Evolutionary conservation across 2,113 vertebrate species (phyloP).

Genomic region (Collichthys lucidus): DNA sequence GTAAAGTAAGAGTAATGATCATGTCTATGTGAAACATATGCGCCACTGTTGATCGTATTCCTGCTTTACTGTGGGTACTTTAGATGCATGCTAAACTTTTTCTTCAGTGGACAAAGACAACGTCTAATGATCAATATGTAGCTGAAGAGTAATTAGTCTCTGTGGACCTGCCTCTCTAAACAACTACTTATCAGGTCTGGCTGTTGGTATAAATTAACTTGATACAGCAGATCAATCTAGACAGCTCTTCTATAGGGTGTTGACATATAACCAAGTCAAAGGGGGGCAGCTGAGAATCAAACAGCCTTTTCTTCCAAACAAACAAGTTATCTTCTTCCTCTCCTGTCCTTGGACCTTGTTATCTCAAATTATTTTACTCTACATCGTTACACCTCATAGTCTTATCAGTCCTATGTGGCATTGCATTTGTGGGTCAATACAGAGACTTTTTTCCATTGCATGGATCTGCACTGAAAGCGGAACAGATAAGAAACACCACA

Average conservation of each 20-base stretch:
- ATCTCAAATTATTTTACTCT: conserved; percentile 12
- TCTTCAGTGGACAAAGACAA: conserved; percentile 12
- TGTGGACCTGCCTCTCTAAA: conserved; percentile 54
- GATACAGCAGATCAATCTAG: conserved; percentile 59
- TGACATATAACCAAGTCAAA: conserved; percentile 42
- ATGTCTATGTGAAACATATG: not conserved
- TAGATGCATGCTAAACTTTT: conserved; percentile 38
- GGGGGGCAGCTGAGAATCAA: conserved; percentile 1
- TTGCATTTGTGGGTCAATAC: not conserved
- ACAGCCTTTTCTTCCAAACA: not conserved
- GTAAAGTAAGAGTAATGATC: not conserved
- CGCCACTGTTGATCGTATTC: not conserved
- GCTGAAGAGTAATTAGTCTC: conserved; percentile 68
- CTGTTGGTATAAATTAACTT: conserved; percentile 61
- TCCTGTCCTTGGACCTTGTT: not conserved
- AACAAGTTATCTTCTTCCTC: not conserved
- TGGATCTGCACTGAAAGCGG: not conserved
- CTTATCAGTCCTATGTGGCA: not conserved
- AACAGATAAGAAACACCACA: conserved; percentile 24
- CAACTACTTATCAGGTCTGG: conserved; percentile 36
- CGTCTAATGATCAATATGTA: conserved; percentile 61
- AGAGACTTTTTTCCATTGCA: not conserved
- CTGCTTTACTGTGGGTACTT: conserved; percentile 3
- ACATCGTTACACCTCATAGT: not conserved
- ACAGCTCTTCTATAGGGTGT: conserved; percentile 17